Evolutionary conservation across 2,888 invertebrate species (phyloP).

Genomic region (Apoda limacodes): DNA sequence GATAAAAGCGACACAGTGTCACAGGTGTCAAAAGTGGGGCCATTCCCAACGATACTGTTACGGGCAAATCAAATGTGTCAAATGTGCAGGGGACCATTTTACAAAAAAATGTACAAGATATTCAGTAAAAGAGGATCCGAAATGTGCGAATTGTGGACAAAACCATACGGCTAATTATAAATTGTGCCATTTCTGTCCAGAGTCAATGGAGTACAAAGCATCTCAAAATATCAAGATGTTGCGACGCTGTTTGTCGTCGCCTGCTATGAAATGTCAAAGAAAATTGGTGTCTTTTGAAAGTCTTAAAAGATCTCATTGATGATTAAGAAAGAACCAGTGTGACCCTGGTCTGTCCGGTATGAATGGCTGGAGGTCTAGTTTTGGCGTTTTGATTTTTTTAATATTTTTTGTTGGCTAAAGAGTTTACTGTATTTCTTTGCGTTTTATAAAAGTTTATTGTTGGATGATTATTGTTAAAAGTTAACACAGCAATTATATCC

Average conservation of each 20-base stretch:
- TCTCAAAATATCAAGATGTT: too few relatives aligned
- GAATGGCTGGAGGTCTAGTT: too few relatives aligned
- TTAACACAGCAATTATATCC: too few relatives aligned
- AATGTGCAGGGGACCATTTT: constrained; percentile 44
- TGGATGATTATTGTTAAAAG: too few relatives aligned
- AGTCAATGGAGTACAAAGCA: constrained; percentile 10
- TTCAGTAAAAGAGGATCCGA: constrained; percentile 26
- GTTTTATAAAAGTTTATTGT: too few relatives aligned
- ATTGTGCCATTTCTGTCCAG: constrained; percentile 25
- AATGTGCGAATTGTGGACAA: constrained; percentile 42
- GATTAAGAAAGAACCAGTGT: too few relatives aligned
- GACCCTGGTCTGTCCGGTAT: too few relatives aligned
- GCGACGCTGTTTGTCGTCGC: too few relatives aligned
- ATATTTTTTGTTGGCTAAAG: too few relatives aligned
- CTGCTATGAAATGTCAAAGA: background rate
- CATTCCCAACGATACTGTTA: constrained; percentile 47
- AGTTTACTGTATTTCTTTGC: too few relatives aligned
- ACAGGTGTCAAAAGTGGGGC: constrained; percentile 51
- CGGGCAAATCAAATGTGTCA: constrained; percentile 39
- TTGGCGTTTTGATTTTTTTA: too few relatives aligned
- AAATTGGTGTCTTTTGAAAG: constrained; percentile 11
- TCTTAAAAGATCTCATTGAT: constrained; percentile 7
- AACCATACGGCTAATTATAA: constrained; percentile 40
- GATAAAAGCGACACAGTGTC: constrained; percentile 37
- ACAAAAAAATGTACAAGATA: constrained; percentile 35